Base-by-base conservation (phyloP, 2,888 invertebrate species). In the Lagria hirta region DNA sequence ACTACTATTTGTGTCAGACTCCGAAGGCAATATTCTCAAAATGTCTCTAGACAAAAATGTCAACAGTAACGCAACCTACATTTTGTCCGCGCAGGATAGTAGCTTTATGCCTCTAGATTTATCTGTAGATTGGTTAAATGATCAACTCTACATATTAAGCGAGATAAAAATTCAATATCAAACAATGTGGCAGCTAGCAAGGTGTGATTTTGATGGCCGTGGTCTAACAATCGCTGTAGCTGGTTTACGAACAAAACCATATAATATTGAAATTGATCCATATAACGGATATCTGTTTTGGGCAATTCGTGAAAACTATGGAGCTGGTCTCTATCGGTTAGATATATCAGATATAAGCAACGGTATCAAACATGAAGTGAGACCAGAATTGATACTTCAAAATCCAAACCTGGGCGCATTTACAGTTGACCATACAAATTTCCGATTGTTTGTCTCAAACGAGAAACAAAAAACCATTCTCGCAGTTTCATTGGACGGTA, bases 271-370 rank as follows among this genome's bases (percentile, higher is more conserved):
- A 73, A 88, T 93, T 0, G 96, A 96, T 74, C 91, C 96, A 17
- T 84, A 88, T 61, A 95, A 95, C 68, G 96, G 95, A 80, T 93
- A 86, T 69, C 71, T 94, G 14, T 94, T 91, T 68, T 92, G 88
- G 85, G 80, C 81, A 3, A 71, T 82, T 35, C 73, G 75, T 40
- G 79, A 78, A 11, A 69, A 69, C 3, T 69, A 68, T 14, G 75
- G 78, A 16, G 81, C 80, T 3, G 89, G 89, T 1, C 68, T 92
- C 4, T 90, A 84, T 66, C 76, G 88, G 17, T 67, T 89, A 11
- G 90, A 91, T 61, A 73, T 91, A 26, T 83, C 84, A 0, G 84
- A 86, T 55, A 82, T 87, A 30, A 84, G 84, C 37, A 86, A 86
- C 58, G 85, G 85, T 1, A 81, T 85, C 1, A 82, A 79, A 41